Evolutionary conservation across 2,888 invertebrate species (phyloP).

Genomic region (Fissipunctia ypsillon): DNA sequence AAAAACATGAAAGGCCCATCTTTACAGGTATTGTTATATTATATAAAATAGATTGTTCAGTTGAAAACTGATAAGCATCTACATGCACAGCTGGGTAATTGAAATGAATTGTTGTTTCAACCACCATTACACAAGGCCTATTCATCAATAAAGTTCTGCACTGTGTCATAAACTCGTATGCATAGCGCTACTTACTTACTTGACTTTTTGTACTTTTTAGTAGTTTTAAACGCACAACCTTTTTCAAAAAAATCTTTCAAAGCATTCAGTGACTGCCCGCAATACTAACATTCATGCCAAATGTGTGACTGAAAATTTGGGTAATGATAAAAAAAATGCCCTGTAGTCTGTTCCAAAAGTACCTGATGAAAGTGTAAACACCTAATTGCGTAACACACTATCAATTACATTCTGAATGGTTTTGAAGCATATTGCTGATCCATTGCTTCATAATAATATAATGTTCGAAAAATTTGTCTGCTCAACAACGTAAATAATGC

Average conservation of each 20-base stretch:
- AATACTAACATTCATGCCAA: background rate
- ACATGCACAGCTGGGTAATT: background rate
- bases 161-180: background rate
- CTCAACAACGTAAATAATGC: too few species aligned
- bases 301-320: too few species aligned
- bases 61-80: slow-evolving; percentile 9
- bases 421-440: too few species aligned
- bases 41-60: background rate
- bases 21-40: slow-evolving; percentile 78
- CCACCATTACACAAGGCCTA: slow-evolving; percentile 30
- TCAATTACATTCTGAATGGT: too few species aligned
- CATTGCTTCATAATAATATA: too few species aligned
- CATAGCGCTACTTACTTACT: background rate
- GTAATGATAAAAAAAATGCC: too few species aligned
- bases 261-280: background rate
- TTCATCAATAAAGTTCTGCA: background rate
- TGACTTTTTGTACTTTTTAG: background rate
- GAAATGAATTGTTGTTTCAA: background rate
- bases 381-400: too few species aligned
- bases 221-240: too few species aligned
- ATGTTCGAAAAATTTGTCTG: too few species aligned
- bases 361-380: background rate
- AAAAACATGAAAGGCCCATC: slow-evolving; percentile 75
- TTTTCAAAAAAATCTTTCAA: background rate
- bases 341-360: background rate